A percentile compares a stretch with the other conserved stretches of the same genome.
Evolutionary conservation across 2,797 vertebrate genomes (phyloP).

Genomic region (Smutsia temminckii): DNA sequence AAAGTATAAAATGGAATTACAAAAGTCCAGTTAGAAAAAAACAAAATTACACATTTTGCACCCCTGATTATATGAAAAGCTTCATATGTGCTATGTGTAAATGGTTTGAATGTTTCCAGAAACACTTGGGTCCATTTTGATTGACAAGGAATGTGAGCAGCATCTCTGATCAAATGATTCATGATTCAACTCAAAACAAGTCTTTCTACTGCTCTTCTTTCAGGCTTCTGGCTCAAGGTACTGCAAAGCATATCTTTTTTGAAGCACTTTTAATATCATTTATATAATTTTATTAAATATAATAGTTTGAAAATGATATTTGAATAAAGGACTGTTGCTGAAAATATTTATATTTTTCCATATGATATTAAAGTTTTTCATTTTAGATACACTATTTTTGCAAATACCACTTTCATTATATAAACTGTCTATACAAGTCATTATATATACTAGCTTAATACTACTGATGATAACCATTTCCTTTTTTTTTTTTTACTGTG

Average conservation of each 20-base stretch:
- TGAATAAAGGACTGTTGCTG: not conserved
- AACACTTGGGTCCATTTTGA: not conserved
- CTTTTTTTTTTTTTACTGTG: not conserved
- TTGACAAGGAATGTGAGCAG: not conserved
- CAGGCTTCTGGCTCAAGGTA: not conserved
- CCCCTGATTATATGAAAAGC: not conserved
- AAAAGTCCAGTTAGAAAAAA: slow-evolving; percentile 7
- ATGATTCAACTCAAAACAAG: not conserved
- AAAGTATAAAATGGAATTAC: not conserved
- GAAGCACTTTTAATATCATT: not conserved
- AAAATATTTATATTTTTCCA: not conserved
- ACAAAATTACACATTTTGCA: not conserved
- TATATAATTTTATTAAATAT: not conserved
- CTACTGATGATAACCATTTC: not conserved
- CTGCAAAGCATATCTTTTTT: not conserved
- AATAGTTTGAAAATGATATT: not conserved
- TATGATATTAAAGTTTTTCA: not conserved
- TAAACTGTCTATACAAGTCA: not conserved
- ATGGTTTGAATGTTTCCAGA: not conserved
- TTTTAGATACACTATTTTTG: not conserved
- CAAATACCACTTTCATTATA: not conserved
- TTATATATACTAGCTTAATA: not conserved
- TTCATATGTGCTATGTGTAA: not conserved
- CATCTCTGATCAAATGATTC: not conserved
- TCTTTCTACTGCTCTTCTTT: not conserved